Base-by-base conservation (phyloP, 2,113 vertebrate genomes). In the Festucalex cinctus region DNA sequence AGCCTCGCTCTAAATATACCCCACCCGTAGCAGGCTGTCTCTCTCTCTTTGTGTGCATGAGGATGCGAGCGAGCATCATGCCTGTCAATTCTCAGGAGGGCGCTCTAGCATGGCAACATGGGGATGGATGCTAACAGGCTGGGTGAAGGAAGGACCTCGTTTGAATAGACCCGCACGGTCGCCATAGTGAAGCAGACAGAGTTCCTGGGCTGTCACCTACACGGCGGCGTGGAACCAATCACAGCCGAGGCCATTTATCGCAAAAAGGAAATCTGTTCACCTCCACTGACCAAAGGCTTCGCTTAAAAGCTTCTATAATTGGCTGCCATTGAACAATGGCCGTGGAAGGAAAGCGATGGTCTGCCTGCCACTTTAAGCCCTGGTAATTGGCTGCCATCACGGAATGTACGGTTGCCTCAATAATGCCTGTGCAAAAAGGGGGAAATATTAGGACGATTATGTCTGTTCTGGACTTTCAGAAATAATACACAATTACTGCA, bases 1-100 rank as follows among this genome's bases (percentile, higher is more conserved):
- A 92, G 74, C 77, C 73, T 83, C 87, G 22, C 16, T 57, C 63
- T 89, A 90, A 89, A 88, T 89, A 87, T 88, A 81, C 79, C 75
- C 72, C 83, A n/a, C n/a, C 80, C 79, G 46, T 69, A 57, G 43
- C 69, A 76, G 78, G 71, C 76, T 73, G 74, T 64, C 66, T 82
- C 83, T 74, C 70, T 61, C 65, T 60, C 64, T 81, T 60, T 78
- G 28, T 68, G 41, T 79, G 35, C 28, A 24, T 41, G n/a, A 37
- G 46, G 32, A 70, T 69, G 69, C 67, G 73, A 82, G 49, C 77
- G 24, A 82, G 49, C 77, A 24, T 80, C 74, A 36, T 63, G 36
- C 69, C 58, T 79, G 54, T 82, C 28, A 68, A 63, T 79, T 73
- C 78, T 84, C 80, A 66, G 46, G 73, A 46, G 85, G 28, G 57